phyloP scores from a whole-genome alignment of 2,797 vertebrate species.

The Bovichtus variegatus region DNA sequence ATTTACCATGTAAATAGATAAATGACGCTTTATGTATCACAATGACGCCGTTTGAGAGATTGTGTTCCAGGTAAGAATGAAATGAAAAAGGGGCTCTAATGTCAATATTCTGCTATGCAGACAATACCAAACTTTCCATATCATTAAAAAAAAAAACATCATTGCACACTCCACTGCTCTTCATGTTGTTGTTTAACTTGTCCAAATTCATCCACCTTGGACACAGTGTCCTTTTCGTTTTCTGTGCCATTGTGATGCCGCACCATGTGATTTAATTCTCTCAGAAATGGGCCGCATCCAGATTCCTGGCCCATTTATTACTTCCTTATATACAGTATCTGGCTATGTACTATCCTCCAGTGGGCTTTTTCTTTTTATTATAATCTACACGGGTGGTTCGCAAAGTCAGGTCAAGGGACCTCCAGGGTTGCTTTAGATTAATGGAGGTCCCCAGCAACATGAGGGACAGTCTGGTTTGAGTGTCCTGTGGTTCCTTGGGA shows the following conservation, averaged over 20 bases:
- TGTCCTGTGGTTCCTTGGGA: neutral
- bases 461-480: neutral
- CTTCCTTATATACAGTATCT: neutral
- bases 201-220: neutral
- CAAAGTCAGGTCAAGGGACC: neutral
- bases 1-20: conserved; percentile 67
- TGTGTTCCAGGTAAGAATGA: conserved; percentile 19
- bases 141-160: conserved; percentile 16
- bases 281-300: neutral
- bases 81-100: conserved; percentile 10
- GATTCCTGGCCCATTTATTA: neutral
- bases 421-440: neutral
- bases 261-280: neutral
- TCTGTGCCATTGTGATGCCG: neutral
- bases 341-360: neutral
- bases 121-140: conserved; percentile 20
- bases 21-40: conserved; percentile 38
- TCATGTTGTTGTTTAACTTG: neutral
- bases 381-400: neutral
- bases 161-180: neutral
- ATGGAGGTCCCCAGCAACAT: neutral
- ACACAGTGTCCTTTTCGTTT: neutral
- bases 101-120: conserved; percentile 49
- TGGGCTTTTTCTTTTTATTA: neutral
- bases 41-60: neutral